Conservation (phyloP, 2,113 vertebrate genomes). For the Hypomesus transpacificus region DNA sequence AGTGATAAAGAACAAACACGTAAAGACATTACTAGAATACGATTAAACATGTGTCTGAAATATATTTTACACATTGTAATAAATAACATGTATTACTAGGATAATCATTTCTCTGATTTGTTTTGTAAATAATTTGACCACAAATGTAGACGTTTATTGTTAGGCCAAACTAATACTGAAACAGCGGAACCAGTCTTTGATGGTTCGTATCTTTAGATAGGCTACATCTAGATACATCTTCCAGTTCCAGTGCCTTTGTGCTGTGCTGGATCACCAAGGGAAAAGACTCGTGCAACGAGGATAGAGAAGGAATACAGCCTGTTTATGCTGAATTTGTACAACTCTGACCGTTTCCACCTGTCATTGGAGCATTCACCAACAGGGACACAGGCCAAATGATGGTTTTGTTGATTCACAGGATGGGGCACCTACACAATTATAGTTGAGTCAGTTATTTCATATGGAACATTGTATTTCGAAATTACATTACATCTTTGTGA, state of each 20-base stretch:
- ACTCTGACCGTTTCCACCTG: not conserved
- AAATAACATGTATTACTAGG: not conserved
- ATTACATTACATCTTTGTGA: too few species aligned
- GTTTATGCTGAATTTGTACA: slow-evolving; percentile 47
- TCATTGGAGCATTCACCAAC: rapidly evolving
- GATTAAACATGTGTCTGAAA: not conserved
- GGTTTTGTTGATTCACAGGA: rapidly evolving
- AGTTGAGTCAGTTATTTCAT: too few species aligned
- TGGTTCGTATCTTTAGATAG: not conserved
- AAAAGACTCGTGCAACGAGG: slow-evolving; percentile 46
- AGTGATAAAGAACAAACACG: slow-evolving; percentile 40
- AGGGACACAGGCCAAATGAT: not conserved
- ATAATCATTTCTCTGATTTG: not conserved
- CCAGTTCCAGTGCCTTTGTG: slow-evolving; percentile 4
- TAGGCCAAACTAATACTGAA: slow-evolving; percentile 25
- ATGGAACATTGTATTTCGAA: too few species aligned
- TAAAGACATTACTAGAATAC: slow-evolving; percentile 11
- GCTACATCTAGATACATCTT: not conserved
- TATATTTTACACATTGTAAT: slow-evolving; percentile 21
- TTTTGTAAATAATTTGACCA: slow-evolving; percentile 47
- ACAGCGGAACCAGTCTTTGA: not conserved
- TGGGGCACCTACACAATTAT: slow-evolving; percentile 13
- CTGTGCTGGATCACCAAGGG: slow-evolving; percentile 23
- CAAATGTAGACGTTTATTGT: not conserved
- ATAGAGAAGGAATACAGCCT: slow-evolving; percentile 53